Evolutionary conservation across 64 coral and sea anemone genomes (phyloP), one percentile per base, ranked within the genome.

Genomic region (Acropora yongei): DNA sequence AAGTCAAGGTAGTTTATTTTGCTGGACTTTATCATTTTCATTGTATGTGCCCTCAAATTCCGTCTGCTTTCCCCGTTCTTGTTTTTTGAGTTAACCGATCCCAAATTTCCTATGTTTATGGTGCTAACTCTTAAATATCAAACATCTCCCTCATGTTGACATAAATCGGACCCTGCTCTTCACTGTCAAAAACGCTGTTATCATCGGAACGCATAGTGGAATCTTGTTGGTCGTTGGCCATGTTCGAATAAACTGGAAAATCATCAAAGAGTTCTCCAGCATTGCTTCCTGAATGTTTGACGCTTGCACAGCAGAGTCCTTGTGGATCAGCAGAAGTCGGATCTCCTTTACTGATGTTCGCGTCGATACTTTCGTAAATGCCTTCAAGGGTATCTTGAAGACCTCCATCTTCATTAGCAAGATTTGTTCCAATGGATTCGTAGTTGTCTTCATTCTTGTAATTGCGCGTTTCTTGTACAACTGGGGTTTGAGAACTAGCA

Each of bases 331-430:
- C 16, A 49, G 16, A 8, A 19, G 8, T 2, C 8, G 51, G 19
- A 10, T 42, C 16, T 41, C 61, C 51, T 40, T 55, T 55, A 10
- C 79, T 55, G 51, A 60, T 71, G 43, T 49, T 42, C 3, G 47
- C 58, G 49, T 85, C 82, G 8, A 85, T 47, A 8, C 49, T 71
- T 2, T 58, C 46, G 44, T 85, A 85, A 72, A 85, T 20, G 6
- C 71, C 43, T 6, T 85, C 16, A 47, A 4, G 6, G 55, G 41
- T 84, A 42, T 47, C 18, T 69, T 69, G 42, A 85, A 0, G 1
- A 20, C 18, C n/a, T 49, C 5, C 1, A 41, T 49, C 61, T 71
- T 5, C 30, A 8, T 39, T 8, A 3, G 45, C 8, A 0, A 9
- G 12, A 11, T 45, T 44, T 18, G 75, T 47, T 4, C 2, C 16